Percentiles rank a stretch among this genome's conserved stretches.
Conservation (phyloP, 1,140 invertebrate species). For the Camponotus pennsylvanicus region DNA sequence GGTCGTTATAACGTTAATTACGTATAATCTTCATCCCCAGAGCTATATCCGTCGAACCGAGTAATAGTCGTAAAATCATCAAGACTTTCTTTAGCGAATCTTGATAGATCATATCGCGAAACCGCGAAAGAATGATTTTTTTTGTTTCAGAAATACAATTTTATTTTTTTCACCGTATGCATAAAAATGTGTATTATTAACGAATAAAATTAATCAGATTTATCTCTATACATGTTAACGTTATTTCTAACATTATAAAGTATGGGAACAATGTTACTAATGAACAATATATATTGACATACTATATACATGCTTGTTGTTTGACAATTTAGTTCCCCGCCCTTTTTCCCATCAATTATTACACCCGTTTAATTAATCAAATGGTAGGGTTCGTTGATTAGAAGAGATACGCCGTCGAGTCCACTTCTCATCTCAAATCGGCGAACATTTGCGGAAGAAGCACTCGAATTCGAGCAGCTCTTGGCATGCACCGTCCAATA, state of each 20-base stretch:
- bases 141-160: not conserved
- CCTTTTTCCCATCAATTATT: constrained; percentile 51
- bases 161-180: not conserved
- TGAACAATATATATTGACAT: not conserved
- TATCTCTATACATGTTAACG: not conserved
- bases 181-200: not conserved
- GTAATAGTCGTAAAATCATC: constrained; percentile 67
- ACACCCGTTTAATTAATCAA: constrained; percentile 71
- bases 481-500: constrained; percentile 75
- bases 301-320: not conserved
- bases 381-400: constrained; percentile 35
- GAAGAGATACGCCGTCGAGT: constrained; percentile 49
- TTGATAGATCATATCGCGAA: constrained; percentile 6
- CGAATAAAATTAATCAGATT: not conserved
- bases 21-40: constrained; percentile 80
- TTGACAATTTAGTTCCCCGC: not conserved
- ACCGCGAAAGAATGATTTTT: not conserved
- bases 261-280: not conserved
- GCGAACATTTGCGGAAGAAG: constrained; percentile 42
- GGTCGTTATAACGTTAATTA: constrained; percentile 84
- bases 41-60: constrained; percentile 70
- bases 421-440: constrained; percentile 62
- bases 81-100: not conserved
- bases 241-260: not conserved
- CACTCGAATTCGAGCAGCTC: constrained; percentile 60